Conservation (phyloP, 2,888 invertebrate genomes). For the Catocala fraxini region DNA sequence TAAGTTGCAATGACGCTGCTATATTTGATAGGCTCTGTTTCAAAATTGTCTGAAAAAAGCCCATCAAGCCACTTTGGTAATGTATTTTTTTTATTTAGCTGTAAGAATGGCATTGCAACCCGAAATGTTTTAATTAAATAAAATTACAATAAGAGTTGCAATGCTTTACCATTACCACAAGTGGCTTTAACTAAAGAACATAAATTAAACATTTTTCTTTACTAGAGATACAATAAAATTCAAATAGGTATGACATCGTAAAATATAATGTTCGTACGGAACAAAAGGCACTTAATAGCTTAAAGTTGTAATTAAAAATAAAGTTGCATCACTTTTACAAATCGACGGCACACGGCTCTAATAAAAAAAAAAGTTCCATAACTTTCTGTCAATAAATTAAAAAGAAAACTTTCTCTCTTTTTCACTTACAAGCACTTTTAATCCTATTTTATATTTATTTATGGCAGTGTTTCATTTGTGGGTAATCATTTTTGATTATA, state of each 20-base stretch:
- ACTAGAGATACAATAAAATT: constrained; percentile 33
- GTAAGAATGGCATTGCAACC: not conserved
- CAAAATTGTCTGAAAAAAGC: not conserved
- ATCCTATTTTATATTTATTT: constrained; percentile 53
- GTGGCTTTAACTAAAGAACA: constrained; percentile 31
- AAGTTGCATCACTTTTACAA: constrained; percentile 19
- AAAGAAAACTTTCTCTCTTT: constrained; percentile 22
- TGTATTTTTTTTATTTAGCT: too few species aligned
- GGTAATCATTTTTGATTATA: constrained; percentile 62
- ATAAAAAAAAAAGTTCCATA: not conserved
- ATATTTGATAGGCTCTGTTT: not conserved
- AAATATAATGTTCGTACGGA: constrained; percentile 49
- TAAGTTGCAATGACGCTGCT: constrained; percentile 11
- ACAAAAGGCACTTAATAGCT: constrained; percentile 53
- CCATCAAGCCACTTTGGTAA: too few species aligned
- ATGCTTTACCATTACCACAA: constrained; percentile 27
- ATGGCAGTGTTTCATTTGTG: constrained; percentile 76
- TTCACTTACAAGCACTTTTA: constrained; percentile 26
- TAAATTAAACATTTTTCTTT: not conserved
- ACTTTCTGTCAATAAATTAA: constrained; percentile 42
- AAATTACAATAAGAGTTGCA: constrained; percentile 15
- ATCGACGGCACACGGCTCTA: constrained; percentile 9
- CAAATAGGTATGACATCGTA: constrained; percentile 33
- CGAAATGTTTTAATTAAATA: constrained; percentile 8
- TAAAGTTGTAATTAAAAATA: constrained; percentile 44